phyloP scores from a whole-genome alignment of 2,113 vertebrate genomes.

The Galemys pyrenaicus region DNA sequence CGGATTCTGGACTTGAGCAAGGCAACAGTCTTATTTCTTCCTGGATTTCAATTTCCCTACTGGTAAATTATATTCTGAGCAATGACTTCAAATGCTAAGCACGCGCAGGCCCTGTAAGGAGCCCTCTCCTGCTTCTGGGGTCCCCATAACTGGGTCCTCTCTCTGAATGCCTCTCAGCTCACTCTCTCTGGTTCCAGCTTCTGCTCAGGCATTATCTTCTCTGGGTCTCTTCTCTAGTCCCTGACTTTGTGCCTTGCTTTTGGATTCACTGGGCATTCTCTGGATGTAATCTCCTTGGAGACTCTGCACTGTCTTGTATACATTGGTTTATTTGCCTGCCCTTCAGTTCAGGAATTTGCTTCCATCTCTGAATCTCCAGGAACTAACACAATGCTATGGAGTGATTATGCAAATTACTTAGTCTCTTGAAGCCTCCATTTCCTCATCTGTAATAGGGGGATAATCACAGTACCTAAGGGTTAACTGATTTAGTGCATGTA shows the following conservation, averaged over 20 bases:
- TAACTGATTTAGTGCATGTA: not conserved
- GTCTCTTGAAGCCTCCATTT: not conserved
- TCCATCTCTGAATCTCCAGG: not conserved
- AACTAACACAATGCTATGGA: not conserved
- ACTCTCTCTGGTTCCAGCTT: not conserved
- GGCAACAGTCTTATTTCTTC: not conserved
- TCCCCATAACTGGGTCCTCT: rapidly evolving
- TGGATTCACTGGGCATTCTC: not conserved
- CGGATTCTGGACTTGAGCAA: not conserved
- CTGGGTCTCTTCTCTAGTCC: not conserved
- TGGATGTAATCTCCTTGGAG: not conserved
- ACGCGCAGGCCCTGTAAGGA: too few species aligned
- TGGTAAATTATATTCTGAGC: not conserved
- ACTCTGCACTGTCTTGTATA: not conserved
- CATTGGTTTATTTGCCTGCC: not conserved
- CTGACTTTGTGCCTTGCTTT: not conserved
- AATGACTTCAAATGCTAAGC: not conserved
- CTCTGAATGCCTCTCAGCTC: not conserved
- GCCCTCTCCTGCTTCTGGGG: not conserved
- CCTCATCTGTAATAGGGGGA: not conserved
- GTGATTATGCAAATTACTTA: not conserved
- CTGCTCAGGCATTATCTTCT: not conserved
- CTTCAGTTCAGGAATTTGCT: not conserved
- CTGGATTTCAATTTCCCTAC: not conserved
- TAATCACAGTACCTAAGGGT: not conserved